Evolutionary conservation across 2,888 invertebrate species (phyloP), one percentile per base, ranked within the genome.

Genomic region (Phragmatobia fuliginosa): DNA sequence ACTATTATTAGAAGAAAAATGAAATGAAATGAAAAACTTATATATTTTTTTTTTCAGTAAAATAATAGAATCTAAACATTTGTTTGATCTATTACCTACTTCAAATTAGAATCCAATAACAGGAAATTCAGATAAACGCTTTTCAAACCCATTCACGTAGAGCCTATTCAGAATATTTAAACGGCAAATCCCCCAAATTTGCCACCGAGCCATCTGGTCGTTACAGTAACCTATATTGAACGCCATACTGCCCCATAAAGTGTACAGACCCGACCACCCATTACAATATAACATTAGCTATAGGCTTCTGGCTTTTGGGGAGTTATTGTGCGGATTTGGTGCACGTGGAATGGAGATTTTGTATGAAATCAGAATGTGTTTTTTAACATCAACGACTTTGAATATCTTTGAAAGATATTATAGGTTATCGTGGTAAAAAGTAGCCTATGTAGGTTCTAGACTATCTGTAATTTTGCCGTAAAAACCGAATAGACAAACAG

Each of bases 181-280:
- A 56, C 4, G 16, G 7, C 1, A 56, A 56, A 56, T 56, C 38
- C 56, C 31, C 66, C 60, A 25, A 66, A 56, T 28, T 62, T 28
- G 56, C 64, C 36, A 49, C n/a, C 28, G 49, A 45, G n/a, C 56
- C 14, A n/a, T 4, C 18, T 41, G 28, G 32, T 31, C 25, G 32
- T 21, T 11, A 77, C 71, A 76, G 67, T 78, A 73, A 79, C 77
- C 77, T 59, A 73, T 41, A 76, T 78, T 5, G 56, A 36, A 14
- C 18, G 77, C 31, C 77, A 73, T 66, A 73, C 66, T 79, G 77
- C 67, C 79, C 79, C 59, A 69, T 28, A 56, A 62, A 60, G 64
- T 28, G 59, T 14, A 25, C n/a, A 52, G 62, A 36, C 31, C n/a
- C 68, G 38, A 63, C 58, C 62, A 62, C 38, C 67, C 67, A 28